A percentile compares a stretch with the other conserved stretches of the same genome.
These are phyloP conservation scores for Exocentrus adspersus DNA, from an alignment of 2,888 invertebrate species.

Conservation along the genomic window DNA sequence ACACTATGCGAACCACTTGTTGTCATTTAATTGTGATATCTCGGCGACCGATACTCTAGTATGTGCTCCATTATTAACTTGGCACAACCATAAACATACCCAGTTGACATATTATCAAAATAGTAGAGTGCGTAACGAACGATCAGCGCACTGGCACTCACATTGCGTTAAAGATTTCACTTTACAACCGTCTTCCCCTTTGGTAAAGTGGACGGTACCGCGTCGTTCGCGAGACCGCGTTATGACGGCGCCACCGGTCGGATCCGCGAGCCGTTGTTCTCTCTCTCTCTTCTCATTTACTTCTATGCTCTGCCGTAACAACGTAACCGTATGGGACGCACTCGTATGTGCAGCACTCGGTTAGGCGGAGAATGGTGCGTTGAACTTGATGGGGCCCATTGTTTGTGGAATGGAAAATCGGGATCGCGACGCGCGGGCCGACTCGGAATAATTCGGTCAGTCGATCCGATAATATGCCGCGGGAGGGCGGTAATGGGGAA, in stretches of 20 bases:
- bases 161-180: slow-evolving; percentile 63
- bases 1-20: slow-evolving; percentile 48
- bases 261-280: slow-evolving; percentile 53
- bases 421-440: neutral
- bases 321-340: slow-evolving; percentile 21
- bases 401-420: neutral
- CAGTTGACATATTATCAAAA: slow-evolving; percentile 50
- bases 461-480: neutral
- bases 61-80: slow-evolving; percentile 38
- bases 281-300: too few relatives aligned
- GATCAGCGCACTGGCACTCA: slow-evolving; percentile 51
- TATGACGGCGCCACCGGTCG: slow-evolving; percentile 60
- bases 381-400: neutral
- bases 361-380: neutral
- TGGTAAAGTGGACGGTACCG: slow-evolving; percentile 58
- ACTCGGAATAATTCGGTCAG: neutral
- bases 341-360: slow-evolving; percentile 17
- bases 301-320: too few relatives aligned
- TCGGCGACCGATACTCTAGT: slow-evolving; percentile 32
- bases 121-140: slow-evolving; percentile 49
- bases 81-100: slow-evolving; percentile 49
- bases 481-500: too few relatives aligned
- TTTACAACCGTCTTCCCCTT: slow-evolving; percentile 62
- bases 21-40: slow-evolving; percentile 38
- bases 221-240: slow-evolving; percentile 51